Base-by-base conservation (phyloP, 2,113 vertebrate species). In the Ammodytes marinus region DNA sequence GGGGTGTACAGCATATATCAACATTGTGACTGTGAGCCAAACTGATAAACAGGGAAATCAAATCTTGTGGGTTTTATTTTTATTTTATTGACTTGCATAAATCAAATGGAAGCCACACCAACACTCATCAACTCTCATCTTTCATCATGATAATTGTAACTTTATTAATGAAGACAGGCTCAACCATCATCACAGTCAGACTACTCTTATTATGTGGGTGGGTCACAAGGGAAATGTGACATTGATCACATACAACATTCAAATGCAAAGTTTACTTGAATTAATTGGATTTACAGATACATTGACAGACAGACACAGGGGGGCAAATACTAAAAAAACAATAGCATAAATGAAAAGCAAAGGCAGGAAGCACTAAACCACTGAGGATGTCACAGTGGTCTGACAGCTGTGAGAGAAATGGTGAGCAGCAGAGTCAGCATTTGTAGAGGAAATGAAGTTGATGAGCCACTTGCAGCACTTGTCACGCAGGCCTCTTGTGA, bases 381-480 rank as follows among this genome's bases (percentile, higher is more conserved):
- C 53, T 2, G 15, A 78, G n/a, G 65, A 65, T 49, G 49, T 50
- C 46, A 68, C 0, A 15, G 17, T 45, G 35, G 14, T 37, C 9
- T 8, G 54, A 11, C 9, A n/a, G 35, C 69, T 4, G 46, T 8
- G 40, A 77, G 19, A 45, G 37, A 42, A 40, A 14, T n/a, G 0
- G 12, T 15, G 43, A 89, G 58, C 52, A 89, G 58, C 52, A 81
- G 39, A 43, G 0, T 53, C 49, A 88, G 70, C 60, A 63, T 63
- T 57, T 66, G 2, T 6, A 77, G 11, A 66, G 73, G 76, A 86
- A 80, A 47, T 39, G 2, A 50, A 12, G 10, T 3, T 12, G 47
- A 35, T 11, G 7, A 63, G 37, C 47, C 10, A 4, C 45, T 17
- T 40, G 70, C 54, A 27, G 55, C 63, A 8, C 15, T 72, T 65